Conservation (phyloP, 2,113 vertebrate species). For the Telmatochromis sp. region DNA sequence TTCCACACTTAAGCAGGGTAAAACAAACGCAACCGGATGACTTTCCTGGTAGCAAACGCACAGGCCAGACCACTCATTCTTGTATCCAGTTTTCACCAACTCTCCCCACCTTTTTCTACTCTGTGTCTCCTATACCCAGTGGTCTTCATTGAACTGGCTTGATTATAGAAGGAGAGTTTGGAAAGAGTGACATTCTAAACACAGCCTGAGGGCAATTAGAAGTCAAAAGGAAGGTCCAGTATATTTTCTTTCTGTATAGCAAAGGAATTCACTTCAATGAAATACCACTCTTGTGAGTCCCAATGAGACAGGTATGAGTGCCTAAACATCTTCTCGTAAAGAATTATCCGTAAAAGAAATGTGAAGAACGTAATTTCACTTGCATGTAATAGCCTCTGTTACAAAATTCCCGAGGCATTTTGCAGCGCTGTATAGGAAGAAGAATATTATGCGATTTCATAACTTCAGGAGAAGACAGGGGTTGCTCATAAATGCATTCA, state of each 20-base stretch:
- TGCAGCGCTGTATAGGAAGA: neutral
- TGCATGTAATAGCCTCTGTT: neutral
- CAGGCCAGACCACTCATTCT: constrained; percentile 25
- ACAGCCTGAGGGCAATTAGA: constrained; percentile 27
- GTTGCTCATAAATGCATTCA: constrained; percentile 4
- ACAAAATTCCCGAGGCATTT: neutral
- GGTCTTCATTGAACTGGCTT: constrained; percentile 39
- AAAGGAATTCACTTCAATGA: constrained; percentile 33
- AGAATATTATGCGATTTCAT: constrained; percentile 2
- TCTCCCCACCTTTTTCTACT: constrained; percentile 10
- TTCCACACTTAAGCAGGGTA: constrained; percentile 43
- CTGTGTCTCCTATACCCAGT: neutral
- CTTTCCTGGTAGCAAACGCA: constrained; percentile 27
- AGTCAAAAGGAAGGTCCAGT: constrained; percentile 20
- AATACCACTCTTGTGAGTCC: constrained; percentile 11
- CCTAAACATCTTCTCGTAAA: constrained; percentile 9
- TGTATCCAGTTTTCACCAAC: constrained; percentile 32
- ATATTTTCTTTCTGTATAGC: neutral
- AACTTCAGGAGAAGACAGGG: constrained; percentile 7
- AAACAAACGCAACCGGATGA: constrained; percentile 42
- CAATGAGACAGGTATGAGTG: constrained; percentile 25
- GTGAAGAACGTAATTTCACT: neutral
- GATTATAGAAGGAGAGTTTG: constrained; percentile 32
- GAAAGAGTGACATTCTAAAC: constrained; percentile 41
- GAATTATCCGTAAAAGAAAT: constrained; percentile 34